A percentile compares a stretch with the other conserved stretches of the same genome.
Evolutionary conservation across 2,113 vertebrate genomes (phyloP).

Genomic region (Pelobates fuscus): DNA sequence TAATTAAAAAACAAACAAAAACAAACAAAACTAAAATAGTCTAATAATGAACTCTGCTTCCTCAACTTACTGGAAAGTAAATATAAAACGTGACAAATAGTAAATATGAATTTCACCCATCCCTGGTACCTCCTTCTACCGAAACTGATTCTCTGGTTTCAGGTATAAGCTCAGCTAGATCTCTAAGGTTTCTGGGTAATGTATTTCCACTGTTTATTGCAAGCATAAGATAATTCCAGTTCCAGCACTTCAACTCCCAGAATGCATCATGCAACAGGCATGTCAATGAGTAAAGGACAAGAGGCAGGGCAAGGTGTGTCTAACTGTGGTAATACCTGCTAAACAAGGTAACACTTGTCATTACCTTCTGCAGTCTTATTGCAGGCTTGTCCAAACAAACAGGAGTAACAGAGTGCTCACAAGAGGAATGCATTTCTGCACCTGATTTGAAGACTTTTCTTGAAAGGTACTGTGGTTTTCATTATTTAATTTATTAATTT

Average conservation of each 20-base stretch:
- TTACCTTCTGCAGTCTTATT: conserved; percentile 25
- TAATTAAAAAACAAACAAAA: too few relatives aligned
- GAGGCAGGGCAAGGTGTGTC: conserved; percentile 48
- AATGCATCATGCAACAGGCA: conserved; percentile 46
- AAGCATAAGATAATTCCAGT: background rate
- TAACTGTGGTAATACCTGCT: conserved; percentile 40
- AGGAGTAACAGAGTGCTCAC: conserved; percentile 27
- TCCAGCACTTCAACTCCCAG: conserved; percentile 61
- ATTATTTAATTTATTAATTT: background rate
- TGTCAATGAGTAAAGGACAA: conserved; percentile 13
- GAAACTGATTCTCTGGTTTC: conserved; percentile 67
- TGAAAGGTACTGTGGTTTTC: conserved; percentile 16
- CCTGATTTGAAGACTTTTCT: conserved; percentile 7
- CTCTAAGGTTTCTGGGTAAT: conserved; percentile 63
- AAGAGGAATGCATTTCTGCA: conserved; percentile 8
- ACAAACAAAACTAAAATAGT: too few relatives aligned
- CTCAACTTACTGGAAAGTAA: background rate
- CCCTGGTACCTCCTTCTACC: conserved; percentile 37
- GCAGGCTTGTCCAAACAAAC: conserved; percentile 36
- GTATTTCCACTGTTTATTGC: conserved; percentile 56
- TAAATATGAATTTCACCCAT: conserved; percentile 50
- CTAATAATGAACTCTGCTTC: too few relatives aligned
- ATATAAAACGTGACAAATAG: conserved; percentile 1
- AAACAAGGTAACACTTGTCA: conserved; percentile 23
- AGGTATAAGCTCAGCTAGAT: conserved; percentile 55